Conservation (phyloP, 2,888 invertebrate species). For the Kuschelorhynchus macadamiae region DNA sequence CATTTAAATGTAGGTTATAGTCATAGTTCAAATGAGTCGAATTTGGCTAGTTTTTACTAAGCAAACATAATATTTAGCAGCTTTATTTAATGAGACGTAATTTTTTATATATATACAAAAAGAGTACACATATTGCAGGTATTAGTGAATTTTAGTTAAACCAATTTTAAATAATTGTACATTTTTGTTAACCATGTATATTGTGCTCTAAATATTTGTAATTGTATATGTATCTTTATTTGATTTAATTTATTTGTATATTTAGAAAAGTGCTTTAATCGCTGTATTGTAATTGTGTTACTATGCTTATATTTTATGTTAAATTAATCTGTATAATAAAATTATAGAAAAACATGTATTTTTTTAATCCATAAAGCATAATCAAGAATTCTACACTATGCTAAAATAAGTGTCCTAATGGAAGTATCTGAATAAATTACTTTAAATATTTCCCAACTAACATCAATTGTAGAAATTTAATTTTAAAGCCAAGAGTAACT, state of each 20-base stretch:
- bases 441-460: no score
- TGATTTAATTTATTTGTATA: constrained; percentile 58
- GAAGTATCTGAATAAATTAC: no score
- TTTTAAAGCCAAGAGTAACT: no score
- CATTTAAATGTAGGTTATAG: constrained; percentile 2
- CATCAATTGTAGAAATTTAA: no score
- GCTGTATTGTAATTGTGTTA: constrained; percentile 51
- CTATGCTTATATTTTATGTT: constrained; percentile 40
- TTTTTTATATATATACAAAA: constrained; percentile 5
- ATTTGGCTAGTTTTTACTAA: constrained; percentile 4
- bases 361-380: no score
- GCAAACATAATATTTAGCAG: constrained; percentile 14
- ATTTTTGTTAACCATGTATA: constrained; percentile 39
- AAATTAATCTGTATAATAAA: constrained; percentile 36
- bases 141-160: constrained; percentile 21
- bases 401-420: no score
- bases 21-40: constrained; percentile 1
- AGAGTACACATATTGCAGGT: no score
- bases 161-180: constrained; percentile 25
- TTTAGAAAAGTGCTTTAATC: constrained; percentile 48
- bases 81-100: constrained; percentile 5
- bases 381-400: no score
- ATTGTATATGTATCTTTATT: constrained; percentile 44
- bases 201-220: constrained; percentile 19
- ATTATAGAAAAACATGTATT: no score